phyloP scores from a whole-genome alignment of 37 sponge, comb jelly and placozoan species.

The Cliona cf. orientalis region DNA sequence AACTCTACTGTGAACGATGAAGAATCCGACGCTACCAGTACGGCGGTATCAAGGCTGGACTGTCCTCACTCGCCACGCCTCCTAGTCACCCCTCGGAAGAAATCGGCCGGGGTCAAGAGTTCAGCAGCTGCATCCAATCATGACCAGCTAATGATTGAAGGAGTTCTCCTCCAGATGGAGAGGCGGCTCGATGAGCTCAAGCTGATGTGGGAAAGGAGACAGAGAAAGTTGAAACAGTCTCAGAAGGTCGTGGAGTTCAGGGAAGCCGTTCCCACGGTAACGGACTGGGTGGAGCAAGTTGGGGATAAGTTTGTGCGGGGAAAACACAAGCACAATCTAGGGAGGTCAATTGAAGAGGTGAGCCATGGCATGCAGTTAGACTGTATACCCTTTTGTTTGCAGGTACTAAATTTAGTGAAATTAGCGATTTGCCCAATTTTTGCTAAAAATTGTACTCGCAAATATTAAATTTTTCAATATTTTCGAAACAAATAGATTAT shows the following conservation, averaged over 20 bases:
- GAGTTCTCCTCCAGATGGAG: slow-evolving; percentile 6
- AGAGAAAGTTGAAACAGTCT: slow-evolving; percentile 42
- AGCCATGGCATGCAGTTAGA: neutral
- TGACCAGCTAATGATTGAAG: neutral
- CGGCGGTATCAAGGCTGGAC: neutral
- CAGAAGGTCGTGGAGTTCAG: slow-evolving; percentile 44
- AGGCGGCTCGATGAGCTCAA: neutral
- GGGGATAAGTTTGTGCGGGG: slow-evolving; percentile 3
- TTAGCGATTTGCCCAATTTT: too few relatives aligned
- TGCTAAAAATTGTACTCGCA: too few relatives aligned
- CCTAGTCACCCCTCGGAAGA: neutral
- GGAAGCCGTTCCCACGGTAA: slow-evolving; percentile 41
- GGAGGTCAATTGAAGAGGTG: slow-evolving; percentile 56
- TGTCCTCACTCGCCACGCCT: neutral
- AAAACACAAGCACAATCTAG: slow-evolving; percentile 17
- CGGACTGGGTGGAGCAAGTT: slow-evolving; percentile 38
- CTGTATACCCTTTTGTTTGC: too few relatives aligned
- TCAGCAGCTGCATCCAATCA: neutral
- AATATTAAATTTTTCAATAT: too few relatives aligned
- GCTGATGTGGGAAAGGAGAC: slow-evolving; percentile 35
- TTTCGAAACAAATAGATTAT: too few relatives aligned
- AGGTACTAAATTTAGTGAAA: too few relatives aligned
- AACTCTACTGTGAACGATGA: neutral
- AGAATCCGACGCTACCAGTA: neutral
- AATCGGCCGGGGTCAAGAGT: neutral